These are phyloP conservation scores for Miltochrista miniata DNA, from an alignment of 2,888 invertebrate species.

Conservation along the genomic window DNA sequence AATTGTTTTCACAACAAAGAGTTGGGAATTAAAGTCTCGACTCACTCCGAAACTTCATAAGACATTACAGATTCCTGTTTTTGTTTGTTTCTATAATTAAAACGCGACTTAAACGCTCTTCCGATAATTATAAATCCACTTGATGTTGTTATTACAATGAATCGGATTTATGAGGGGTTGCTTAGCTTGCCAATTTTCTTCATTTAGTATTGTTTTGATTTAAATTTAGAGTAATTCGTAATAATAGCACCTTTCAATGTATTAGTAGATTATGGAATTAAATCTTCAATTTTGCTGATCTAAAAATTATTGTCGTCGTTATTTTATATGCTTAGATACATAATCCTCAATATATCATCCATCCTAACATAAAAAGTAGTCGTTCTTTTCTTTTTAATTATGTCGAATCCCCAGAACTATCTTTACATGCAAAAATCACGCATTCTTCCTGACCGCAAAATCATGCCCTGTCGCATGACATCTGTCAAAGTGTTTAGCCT, in stretches of 20 bases:
- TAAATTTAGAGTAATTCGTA: constrained; percentile 14
- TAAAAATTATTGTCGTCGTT: no score
- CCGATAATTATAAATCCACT: constrained; percentile 70
- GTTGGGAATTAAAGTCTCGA: constrained; percentile 56
- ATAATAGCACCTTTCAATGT: no score
- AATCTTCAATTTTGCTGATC: no score
- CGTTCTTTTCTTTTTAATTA: no score
- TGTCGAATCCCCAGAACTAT: no score
- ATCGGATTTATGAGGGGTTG: constrained; percentile 56
- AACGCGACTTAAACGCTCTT: constrained; percentile 68
- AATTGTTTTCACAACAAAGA: constrained; percentile 54
- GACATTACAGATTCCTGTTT: constrained; percentile 67
- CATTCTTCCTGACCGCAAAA: background rate
- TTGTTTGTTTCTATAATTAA: constrained; percentile 79
- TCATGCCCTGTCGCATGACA: constrained; percentile 9
- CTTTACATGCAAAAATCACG: background rate
- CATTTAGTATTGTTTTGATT: constrained; percentile 42
- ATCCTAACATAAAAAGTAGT: no score
- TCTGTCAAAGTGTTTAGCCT: constrained; percentile 29
- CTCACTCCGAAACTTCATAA: constrained; percentile 59
- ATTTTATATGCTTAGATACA: no score
- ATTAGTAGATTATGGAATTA: no score
- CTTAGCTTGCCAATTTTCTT: constrained; percentile 37
- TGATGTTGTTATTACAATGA: constrained; percentile 58
- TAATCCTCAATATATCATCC: no score